phyloP scores from a whole-genome alignment of 2,888 invertebrate species.

The Yponomeuta malinellus region DNA sequence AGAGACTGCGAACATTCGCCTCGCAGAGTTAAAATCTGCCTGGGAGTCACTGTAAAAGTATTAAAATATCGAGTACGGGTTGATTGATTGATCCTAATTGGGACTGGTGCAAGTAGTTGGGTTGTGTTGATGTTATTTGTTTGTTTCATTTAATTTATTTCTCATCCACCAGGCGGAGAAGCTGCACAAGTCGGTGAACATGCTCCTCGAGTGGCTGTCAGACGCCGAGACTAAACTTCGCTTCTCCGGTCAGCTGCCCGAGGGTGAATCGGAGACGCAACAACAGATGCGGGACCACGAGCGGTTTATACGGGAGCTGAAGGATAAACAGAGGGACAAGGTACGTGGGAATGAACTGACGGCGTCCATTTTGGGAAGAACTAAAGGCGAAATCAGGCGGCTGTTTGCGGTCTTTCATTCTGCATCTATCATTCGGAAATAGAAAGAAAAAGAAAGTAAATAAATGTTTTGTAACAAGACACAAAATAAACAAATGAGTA shows the following conservation, averaged over 20 bases:
- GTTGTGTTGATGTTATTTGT: too few relatives aligned
- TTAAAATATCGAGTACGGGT: too few relatives aligned
- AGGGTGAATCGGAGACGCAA: constrained; percentile 91
- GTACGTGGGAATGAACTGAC: not conserved
- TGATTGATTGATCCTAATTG: too few relatives aligned
- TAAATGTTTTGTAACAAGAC: too few relatives aligned
- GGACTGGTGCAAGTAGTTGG: too few relatives aligned
- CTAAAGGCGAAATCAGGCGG: too few relatives aligned
- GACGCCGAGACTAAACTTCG: constrained; percentile 96
- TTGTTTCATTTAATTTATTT: too few relatives aligned
- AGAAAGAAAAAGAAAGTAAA: too few relatives aligned
- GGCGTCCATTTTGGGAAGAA: not conserved
- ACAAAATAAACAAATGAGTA: too few relatives aligned
- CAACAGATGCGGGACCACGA: constrained; percentile 91
- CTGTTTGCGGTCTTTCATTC: too few relatives aligned
- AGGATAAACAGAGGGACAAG: constrained; percentile 90
- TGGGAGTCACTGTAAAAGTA: constrained; percentile 74
- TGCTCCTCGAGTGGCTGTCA: constrained; percentile 95
- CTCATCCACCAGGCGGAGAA: constrained; percentile 82
- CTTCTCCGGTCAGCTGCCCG: constrained; percentile 94
- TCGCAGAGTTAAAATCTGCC: constrained; percentile 86
- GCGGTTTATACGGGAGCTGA: constrained; percentile 87
- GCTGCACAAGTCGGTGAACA: constrained; percentile 95
- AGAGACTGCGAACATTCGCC: constrained; percentile 82
- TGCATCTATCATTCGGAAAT: too few relatives aligned